A percentile compares a stretch with the other conserved stretches of the same genome.
Evolutionary conservation across 2,113 vertebrate species (phyloP).

Genomic region (Microcebus jonahi): DNA sequence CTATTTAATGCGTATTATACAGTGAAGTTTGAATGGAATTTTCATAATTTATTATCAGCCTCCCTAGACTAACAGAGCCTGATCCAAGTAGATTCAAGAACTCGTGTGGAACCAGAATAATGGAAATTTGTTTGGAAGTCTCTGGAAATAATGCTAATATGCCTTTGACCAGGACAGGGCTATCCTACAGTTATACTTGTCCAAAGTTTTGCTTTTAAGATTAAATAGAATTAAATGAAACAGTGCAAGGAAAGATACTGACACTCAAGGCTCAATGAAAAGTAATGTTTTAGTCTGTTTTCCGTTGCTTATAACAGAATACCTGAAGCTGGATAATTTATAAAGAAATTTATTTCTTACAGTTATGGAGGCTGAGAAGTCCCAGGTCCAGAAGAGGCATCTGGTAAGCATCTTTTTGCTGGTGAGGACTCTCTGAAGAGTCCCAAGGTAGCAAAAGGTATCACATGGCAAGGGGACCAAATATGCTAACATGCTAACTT

Average conservation of each 20-base stretch:
- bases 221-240: slow-evolving; percentile 16
- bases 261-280: neutral
- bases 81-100: neutral
- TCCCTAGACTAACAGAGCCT: neutral
- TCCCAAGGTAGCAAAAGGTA: neutral
- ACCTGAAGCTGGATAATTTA: neutral
- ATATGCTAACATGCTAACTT: neutral
- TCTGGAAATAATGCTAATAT: neutral
- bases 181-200: neutral
- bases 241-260: neutral
- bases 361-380: neutral
- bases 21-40: neutral
- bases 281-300: neutral
- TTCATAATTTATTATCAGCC: neutral
- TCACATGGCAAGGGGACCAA: neutral
- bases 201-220: neutral
- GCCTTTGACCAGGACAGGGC: neutral
- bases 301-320: neutral
- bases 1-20: neutral
- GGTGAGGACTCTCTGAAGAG: neutral
- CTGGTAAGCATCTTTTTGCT: neutral
- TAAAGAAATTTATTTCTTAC: neutral
- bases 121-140: neutral
- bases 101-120: neutral
- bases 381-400: neutral